These are phyloP conservation scores for Caloenas nicobarica DNA, from an alignment of 2,113 vertebrate species.

Conservation along the genomic window DNA sequence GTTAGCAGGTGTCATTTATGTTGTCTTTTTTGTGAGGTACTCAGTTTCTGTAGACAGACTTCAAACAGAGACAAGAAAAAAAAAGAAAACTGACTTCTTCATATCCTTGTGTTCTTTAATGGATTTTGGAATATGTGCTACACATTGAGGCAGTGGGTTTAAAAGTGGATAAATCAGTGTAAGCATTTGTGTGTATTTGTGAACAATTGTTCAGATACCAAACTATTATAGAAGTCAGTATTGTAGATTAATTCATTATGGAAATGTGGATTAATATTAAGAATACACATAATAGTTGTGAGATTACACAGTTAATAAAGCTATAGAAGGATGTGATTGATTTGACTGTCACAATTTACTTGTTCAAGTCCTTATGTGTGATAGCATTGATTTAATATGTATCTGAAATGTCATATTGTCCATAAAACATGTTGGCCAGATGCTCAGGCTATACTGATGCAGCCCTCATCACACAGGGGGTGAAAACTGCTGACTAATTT, in stretches of 20 bases:
- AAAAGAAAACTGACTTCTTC: neutral
- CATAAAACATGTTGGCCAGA: neutral
- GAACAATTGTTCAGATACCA: neutral
- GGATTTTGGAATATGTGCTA: neutral
- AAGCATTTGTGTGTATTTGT: neutral
- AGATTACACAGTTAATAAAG: neutral
- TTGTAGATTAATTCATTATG: neutral
- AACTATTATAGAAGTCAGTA: neutral
- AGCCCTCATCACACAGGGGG: accelerated
- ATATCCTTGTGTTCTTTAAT: neutral
- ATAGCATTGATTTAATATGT: neutral
- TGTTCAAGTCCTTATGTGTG: neutral
- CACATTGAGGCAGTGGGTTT: neutral
- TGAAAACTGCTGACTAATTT: neutral
- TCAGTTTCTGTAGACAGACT: neutral
- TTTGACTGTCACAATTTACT: neutral
- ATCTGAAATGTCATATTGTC: neutral
- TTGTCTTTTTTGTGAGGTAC: neutral
- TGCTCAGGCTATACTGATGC: neutral
- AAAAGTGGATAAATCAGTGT: neutral
- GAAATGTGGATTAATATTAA: neutral
- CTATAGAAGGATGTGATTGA: neutral
- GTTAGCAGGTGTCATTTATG: conserved; percentile 24
- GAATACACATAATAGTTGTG: neutral
- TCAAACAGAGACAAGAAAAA: neutral